Evolutionary conservation across 2,888 invertebrate species (phyloP).

Genomic region (Yponomeuta malinellus): DNA sequence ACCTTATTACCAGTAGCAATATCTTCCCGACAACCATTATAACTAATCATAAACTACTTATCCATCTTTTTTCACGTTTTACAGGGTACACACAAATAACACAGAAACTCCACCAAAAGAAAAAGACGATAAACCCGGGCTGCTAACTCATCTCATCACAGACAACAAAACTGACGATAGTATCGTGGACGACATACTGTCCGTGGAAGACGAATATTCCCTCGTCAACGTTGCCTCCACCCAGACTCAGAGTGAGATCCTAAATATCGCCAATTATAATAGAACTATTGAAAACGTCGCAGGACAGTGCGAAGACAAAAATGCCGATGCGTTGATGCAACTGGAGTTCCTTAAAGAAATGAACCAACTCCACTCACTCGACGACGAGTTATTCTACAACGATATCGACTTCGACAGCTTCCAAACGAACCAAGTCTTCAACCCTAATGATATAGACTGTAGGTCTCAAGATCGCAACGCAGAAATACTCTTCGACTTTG

Average conservation of each 20-base stretch:
- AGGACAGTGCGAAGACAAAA: constrained; percentile 30
- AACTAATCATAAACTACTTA: too few relatives aligned
- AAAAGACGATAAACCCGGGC: constrained; percentile 22
- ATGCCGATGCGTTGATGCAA: constrained; percentile 51
- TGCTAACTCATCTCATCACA: constrained; percentile 18
- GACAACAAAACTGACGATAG: constrained; percentile 46
- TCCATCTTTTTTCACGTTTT: not conserved
- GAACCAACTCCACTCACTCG: constrained; percentile 57
- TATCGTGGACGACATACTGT: constrained; percentile 63
- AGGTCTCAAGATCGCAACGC: constrained; percentile 35
- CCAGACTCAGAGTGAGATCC: constrained; percentile 37
- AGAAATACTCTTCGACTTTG: constrained; percentile 53
- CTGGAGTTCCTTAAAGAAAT: constrained; percentile 64
- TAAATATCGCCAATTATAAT: constrained; percentile 21
- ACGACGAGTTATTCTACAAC: constrained; percentile 61
- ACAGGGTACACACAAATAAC: constrained; percentile 15
- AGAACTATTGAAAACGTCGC: constrained; percentile 29
- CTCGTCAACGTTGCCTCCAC: not conserved
- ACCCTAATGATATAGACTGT: constrained; percentile 44
- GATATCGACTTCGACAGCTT: constrained; percentile 64
- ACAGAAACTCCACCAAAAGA: constrained; percentile 31
- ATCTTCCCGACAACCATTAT: too few relatives aligned
- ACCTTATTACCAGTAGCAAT: too few relatives aligned
- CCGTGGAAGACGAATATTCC: constrained; percentile 64
- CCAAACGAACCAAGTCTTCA: constrained; percentile 49